Conservation (phyloP, 37 sponge, comb jelly and placozoan genomes). For the Bolinopsis microptera region DNA sequence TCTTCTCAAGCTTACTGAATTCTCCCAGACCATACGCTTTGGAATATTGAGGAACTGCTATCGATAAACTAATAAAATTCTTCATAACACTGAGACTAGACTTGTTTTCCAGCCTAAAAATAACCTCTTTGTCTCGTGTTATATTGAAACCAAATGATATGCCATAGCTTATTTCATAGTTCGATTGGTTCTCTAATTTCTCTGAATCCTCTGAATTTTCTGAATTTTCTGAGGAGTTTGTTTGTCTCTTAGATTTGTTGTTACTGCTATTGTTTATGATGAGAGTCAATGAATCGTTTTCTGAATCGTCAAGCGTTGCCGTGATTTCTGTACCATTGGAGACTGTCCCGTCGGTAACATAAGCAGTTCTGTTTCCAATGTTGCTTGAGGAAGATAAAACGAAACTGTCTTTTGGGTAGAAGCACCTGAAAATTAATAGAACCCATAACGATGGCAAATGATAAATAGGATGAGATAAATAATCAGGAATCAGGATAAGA, state of each 20-base stretch:
- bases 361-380: background rate
- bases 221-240: background rate
- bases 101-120: background rate
- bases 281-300: background rate
- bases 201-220: too few species aligned
- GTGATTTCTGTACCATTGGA: background rate
- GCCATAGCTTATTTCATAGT: background rate
- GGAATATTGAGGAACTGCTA: background rate
- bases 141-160: background rate
- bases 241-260: background rate
- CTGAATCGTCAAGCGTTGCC: background rate
- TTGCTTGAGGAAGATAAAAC: background rate
- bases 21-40: slow-evolving; percentile 20
- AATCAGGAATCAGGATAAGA: too few species aligned
- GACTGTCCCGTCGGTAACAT: background rate
- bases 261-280: background rate
- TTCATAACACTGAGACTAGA: background rate
- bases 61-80: background rate
- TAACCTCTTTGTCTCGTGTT: slow-evolving; percentile 5
- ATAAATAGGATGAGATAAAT: too few species aligned
- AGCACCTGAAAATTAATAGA: slow-evolving; percentile 66
- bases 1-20: background rate
- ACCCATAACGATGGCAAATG: too few species aligned
- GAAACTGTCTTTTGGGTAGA: background rate
- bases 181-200: background rate